A percentile compares a stretch with the other conserved stretches of the same genome.
These are phyloP conservation scores for Anorthoa munda DNA, from an alignment of 2,888 invertebrate species.

Conservation along the genomic window DNA sequence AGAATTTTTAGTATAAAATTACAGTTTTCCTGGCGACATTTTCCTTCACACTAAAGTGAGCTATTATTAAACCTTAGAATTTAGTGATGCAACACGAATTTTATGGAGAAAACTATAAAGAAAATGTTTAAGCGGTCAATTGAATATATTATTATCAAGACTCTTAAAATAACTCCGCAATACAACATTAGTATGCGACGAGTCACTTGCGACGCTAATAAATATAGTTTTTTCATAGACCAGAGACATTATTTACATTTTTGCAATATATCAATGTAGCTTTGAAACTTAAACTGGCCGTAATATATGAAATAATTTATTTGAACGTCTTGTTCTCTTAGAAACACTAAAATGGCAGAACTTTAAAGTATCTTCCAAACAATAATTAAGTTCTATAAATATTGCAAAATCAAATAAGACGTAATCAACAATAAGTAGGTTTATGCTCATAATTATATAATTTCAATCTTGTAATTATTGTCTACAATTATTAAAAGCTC, in stretches of 20 bases:
- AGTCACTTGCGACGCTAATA: conserved; percentile 30
- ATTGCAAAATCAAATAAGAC: conserved; percentile 8
- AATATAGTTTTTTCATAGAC: conserved; percentile 30
- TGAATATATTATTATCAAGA: conserved; percentile 9
- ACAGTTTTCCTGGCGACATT: conserved; percentile 31
- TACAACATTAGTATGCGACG: conserved; percentile 36
- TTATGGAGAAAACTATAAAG: neutral
- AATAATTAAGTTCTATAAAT: neutral
- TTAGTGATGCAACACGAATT: neutral
- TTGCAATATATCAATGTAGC: conserved; percentile 37
- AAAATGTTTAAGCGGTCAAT: neutral
- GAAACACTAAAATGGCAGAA: neutral
- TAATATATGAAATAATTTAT: conserved; percentile 15
- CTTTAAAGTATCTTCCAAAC: neutral
- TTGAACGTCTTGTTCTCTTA: conserved; percentile 12
- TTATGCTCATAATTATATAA: conserved; percentile 22
- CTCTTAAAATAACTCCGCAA: conserved; percentile 28
- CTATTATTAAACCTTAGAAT: conserved; percentile 5
- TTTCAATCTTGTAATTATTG: conserved; percentile 11
- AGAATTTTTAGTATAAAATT: conserved; percentile 43
- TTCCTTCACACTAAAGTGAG: conserved; percentile 13
- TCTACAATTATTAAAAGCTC: conserved; percentile 7
- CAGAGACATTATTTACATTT: conserved; percentile 32
- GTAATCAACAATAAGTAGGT: conserved; percentile 32
- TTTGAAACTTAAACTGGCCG: conserved; percentile 5